Evolutionary conservation across 2,113 vertebrate species (phyloP).

Genomic region (Ochotona curzoniae): DNA sequence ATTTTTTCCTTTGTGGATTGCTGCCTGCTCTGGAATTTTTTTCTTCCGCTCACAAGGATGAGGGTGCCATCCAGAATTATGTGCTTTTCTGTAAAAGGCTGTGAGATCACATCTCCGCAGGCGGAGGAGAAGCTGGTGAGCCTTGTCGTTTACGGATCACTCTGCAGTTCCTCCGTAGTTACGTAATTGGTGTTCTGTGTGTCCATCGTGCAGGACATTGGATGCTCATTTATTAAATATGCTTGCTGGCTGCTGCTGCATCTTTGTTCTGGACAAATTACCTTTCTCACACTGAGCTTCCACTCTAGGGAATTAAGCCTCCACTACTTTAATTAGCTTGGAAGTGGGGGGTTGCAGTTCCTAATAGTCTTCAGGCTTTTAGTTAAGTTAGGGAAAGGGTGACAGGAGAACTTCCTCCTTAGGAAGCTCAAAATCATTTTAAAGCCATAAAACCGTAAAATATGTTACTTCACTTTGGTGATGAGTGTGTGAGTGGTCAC

Average conservation of each 20-base stretch:
- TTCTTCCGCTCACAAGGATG: conserved; percentile 45
- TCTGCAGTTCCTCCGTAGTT: conserved; percentile 85
- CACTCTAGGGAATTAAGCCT: conserved; percentile 97
- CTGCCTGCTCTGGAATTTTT: conserved; percentile 57
- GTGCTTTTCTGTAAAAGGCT: conserved; percentile 81
- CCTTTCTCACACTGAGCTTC: conserved; percentile 96
- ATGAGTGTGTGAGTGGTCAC: conserved; percentile 79
- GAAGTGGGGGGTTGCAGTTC: conserved; percentile 96
- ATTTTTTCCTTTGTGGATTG: not conserved
- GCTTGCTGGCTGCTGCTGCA: conserved; percentile 94
- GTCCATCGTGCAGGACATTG: conserved; percentile 91
- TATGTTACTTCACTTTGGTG: conserved; percentile 87
- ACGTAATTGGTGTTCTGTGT: conserved; percentile 94
- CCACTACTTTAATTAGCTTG: conserved; percentile 99
- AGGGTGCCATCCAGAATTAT: conserved; percentile 60
- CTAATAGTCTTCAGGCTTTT: conserved; percentile 95
- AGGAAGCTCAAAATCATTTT: conserved; percentile 88
- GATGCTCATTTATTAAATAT: conserved; percentile 99
- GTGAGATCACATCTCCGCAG: conserved; percentile 38
- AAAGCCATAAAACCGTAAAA: conserved; percentile 90
- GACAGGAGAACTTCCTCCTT: conserved; percentile 86
- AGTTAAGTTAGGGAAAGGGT: conserved; percentile 93
- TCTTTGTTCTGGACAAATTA: conserved; percentile 99
- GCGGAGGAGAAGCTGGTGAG: conserved; percentile 74
- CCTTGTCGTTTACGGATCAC: conserved; percentile 84